Conservation (phyloP, 2,888 invertebrate species). For the Iphiclides podalirius region DNA sequence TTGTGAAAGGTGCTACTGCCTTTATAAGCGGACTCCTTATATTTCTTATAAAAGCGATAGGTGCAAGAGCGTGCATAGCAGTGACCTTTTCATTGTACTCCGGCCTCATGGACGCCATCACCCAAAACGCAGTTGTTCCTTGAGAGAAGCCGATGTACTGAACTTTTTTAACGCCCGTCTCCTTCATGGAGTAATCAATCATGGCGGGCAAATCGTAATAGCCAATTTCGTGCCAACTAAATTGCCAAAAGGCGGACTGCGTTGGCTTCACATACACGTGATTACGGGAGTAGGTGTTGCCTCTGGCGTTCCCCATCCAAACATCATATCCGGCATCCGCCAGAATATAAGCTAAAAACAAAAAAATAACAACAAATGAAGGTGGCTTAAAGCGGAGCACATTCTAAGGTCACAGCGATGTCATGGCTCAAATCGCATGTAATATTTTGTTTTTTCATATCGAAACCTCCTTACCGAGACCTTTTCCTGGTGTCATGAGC, state of each 20-base stretch:
- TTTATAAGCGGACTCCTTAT: slow-evolving; percentile 70
- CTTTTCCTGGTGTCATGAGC: slow-evolving; percentile 83
- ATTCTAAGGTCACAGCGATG: no score
- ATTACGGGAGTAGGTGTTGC: slow-evolving; percentile 86
- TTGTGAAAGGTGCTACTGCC: slow-evolving; percentile 63
- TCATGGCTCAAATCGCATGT: no score
- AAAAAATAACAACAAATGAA: no score
- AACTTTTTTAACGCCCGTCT: slow-evolving; percentile 77
- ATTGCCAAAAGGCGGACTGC: slow-evolving; percentile 66
- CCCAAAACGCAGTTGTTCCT: slow-evolving; percentile 83
- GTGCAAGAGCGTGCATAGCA: slow-evolving; percentile 81
- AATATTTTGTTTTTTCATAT: no score
- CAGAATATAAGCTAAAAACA: slow-evolving; percentile 82
- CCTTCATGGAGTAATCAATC: slow-evolving; percentile 82
- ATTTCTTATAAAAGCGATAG: slow-evolving; percentile 77
- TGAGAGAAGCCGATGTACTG: slow-evolving; percentile 87
- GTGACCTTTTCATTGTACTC: slow-evolving; percentile 81
- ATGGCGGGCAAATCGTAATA: slow-evolving; percentile 86
- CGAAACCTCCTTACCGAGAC: slow-evolving; percentile 54
- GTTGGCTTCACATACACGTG: slow-evolving; percentile 72
- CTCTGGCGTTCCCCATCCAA: slow-evolving; percentile 92
- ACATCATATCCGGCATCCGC: slow-evolving; percentile 86
- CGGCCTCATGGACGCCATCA: slow-evolving; percentile 76
- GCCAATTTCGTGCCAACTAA: slow-evolving; percentile 89
- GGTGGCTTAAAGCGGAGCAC: no score